Evolutionary conservation across 2,888 invertebrate genomes (phyloP).

Genomic region (Nebria salina): DNA sequence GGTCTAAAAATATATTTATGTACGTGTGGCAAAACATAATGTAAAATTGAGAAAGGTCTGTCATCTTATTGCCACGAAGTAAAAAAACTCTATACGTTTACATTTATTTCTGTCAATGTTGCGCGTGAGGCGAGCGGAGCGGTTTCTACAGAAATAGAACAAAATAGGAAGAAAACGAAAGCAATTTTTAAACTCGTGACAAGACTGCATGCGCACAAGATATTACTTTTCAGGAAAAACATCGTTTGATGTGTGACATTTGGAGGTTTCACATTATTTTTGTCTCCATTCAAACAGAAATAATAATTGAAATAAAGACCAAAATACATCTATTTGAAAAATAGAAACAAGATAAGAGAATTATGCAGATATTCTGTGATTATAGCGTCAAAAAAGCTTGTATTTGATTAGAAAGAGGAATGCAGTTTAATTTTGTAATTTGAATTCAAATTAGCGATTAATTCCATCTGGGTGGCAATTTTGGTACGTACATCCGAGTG

Average conservation of each 20-base stretch:
- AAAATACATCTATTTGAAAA: too few species aligned
- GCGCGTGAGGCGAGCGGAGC: neutral
- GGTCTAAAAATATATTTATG: neutral
- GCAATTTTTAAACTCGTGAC: slow-evolving; percentile 22
- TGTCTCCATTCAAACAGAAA: neutral
- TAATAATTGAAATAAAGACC: too few species aligned
- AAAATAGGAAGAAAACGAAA: slow-evolving; percentile 9
- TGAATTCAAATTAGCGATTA: too few species aligned
- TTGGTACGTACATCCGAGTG: too few species aligned
- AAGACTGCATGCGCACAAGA: slow-evolving; percentile 13
- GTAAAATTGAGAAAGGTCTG: slow-evolving; percentile 20
- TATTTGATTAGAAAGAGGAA: too few species aligned
- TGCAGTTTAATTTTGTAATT: too few species aligned
- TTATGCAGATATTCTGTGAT: too few species aligned
- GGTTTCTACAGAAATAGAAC: neutral
- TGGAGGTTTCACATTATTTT: neutral
- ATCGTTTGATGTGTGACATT: slow-evolving; percentile 23
- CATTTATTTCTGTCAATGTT: slow-evolving; percentile 25
- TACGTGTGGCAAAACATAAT: neutral
- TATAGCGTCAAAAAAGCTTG: too few species aligned
- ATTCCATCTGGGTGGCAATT: too few species aligned
- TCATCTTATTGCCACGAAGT: neutral
- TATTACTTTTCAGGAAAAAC: slow-evolving; percentile 8
- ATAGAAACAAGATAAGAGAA: too few species aligned
- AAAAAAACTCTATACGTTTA: slow-evolving; percentile 10